A percentile compares a stretch with the other conserved stretches of the same genome.
Evolutionary conservation across 2,797 vertebrate genomes (phyloP).

Genomic region (Coregonus ussuriensis): DNA sequence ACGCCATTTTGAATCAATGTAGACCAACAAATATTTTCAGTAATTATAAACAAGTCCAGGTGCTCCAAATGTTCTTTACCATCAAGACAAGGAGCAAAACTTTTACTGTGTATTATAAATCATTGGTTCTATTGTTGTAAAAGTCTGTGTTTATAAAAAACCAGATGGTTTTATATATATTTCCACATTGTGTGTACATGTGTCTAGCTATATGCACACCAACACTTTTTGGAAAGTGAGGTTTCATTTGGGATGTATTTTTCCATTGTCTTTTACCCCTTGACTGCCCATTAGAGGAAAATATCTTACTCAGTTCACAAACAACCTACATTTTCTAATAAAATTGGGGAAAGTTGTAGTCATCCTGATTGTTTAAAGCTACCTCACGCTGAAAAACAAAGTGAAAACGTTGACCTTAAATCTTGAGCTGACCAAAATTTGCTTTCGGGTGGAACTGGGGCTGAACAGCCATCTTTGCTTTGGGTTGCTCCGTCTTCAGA

Average conservation of each 20-base stretch:
- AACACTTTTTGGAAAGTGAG: constrained; percentile 77
- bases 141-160: constrained; percentile 95
- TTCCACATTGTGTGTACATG: constrained; percentile 77
- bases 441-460: constrained; percentile 65
- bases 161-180: constrained; percentile 72
- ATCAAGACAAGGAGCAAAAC: constrained; percentile 68
- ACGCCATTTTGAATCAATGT: constrained; percentile 65
- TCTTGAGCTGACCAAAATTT: constrained; percentile 63
- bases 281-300: constrained; percentile 65
- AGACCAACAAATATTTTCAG: constrained; percentile 62
- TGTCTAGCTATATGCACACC: constrained; percentile 74
- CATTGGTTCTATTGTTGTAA: constrained; percentile 96
- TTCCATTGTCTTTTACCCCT: constrained; percentile 52
- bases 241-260: constrained; percentile 72
- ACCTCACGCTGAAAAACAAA: constrained; percentile 77
- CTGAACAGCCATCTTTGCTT: constrained; percentile 67
- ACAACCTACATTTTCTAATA: constrained; percentile 52
- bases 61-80: constrained; percentile 63
- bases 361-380: constrained; percentile 75
- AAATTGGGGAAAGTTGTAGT: constrained; percentile 68
- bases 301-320: constrained; percentile 57
- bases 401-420: constrained; percentile 63
- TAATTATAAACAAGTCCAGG: constrained; percentile 62
- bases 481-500: constrained; percentile 73
- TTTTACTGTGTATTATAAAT: constrained; percentile 87